Evolutionary conservation across 2,113 vertebrate genomes (phyloP).

Genomic region (Tapirus terrestris): DNA sequence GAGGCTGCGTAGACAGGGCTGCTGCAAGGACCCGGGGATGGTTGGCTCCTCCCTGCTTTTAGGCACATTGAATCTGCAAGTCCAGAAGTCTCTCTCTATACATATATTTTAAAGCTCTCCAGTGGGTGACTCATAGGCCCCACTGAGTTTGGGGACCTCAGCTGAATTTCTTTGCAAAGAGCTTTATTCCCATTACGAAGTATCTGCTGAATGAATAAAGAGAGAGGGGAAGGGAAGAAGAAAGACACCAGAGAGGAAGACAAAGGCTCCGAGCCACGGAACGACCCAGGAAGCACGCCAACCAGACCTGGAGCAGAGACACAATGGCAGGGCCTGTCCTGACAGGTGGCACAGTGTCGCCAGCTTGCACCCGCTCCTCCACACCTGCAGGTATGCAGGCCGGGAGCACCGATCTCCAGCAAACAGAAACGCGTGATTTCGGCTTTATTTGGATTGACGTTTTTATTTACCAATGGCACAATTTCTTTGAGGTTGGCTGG

Average conservation of each 20-base stretch:
- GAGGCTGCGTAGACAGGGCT: not conserved
- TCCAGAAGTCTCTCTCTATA: not conserved
- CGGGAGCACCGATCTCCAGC: not conserved
- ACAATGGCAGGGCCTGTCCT: constrained; percentile 16
- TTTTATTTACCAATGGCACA: constrained; percentile 47
- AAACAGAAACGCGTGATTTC: constrained; percentile 45
- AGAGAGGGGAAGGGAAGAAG: not conserved
- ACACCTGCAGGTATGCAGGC: constrained; percentile 17
- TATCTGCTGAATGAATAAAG: not conserved
- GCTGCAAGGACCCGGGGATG: not conserved
- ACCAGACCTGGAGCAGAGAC: not conserved
- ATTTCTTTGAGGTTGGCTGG: constrained; percentile 14
- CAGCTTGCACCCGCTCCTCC: not conserved
- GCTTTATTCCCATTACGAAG: not conserved
- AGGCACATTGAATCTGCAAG: not conserved
- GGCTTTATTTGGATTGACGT: not conserved
- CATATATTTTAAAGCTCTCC: not conserved
- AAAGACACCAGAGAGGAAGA: not conserved
- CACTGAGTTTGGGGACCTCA: not conserved
- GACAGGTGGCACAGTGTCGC: constrained; percentile 6
- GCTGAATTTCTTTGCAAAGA: not conserved
- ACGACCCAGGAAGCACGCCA: not conserved
- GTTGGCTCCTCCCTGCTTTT: not conserved
- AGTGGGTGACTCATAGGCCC: not conserved
- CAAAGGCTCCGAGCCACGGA: not conserved